Percentiles rank a stretch among this genome's conserved stretches.
Evolutionary conservation across 2,888 invertebrate genomes (phyloP).

Genomic region (Esperia sulphurella): DNA sequence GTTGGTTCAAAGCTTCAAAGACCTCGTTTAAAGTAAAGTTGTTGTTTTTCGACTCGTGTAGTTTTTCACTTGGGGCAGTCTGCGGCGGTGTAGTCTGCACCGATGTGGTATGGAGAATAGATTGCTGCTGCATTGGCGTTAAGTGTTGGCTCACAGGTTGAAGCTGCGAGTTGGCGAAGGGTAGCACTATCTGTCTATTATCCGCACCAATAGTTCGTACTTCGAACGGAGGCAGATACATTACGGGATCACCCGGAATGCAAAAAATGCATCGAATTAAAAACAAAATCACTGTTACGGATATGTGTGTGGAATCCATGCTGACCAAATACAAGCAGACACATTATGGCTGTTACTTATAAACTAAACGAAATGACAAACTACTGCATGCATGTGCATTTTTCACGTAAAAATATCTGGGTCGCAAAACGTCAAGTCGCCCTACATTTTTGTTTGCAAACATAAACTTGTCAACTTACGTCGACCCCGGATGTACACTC

Average conservation of each 20-base stretch:
- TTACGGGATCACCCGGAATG: conserved; percentile 32
- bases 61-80: conserved; percentile 16
- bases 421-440: conserved; percentile 30
- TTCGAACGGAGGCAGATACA: conserved; percentile 40
- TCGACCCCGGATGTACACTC: conserved; percentile 68
- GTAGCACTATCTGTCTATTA: conserved; percentile 16
- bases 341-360: conserved; percentile 23
- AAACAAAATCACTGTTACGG: conserved; percentile 26
- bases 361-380: conserved; percentile 29
- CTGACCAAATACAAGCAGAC: conserved; percentile 26
- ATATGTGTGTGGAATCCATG: conserved; percentile 36
- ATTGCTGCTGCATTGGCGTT: conserved; percentile 2
- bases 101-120: conserved; percentile 11
- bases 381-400: conserved; percentile 42
- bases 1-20: conserved; percentile 33
- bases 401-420: conserved; percentile 32
- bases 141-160: conserved; percentile 1
- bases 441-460: conserved; percentile 47
- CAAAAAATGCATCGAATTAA: conserved; percentile 15
- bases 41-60: conserved; percentile 16
- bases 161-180: conserved; percentile 15
- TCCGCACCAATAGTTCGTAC: conserved; percentile 27
- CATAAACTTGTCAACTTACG: conserved; percentile 63
- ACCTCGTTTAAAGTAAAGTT: conserved; percentile 33
- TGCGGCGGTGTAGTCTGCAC: conserved; percentile 9